Base-by-base conservation (phyloP, 2,797 vertebrate species). In the Poeciliopsis turneri region DNA sequence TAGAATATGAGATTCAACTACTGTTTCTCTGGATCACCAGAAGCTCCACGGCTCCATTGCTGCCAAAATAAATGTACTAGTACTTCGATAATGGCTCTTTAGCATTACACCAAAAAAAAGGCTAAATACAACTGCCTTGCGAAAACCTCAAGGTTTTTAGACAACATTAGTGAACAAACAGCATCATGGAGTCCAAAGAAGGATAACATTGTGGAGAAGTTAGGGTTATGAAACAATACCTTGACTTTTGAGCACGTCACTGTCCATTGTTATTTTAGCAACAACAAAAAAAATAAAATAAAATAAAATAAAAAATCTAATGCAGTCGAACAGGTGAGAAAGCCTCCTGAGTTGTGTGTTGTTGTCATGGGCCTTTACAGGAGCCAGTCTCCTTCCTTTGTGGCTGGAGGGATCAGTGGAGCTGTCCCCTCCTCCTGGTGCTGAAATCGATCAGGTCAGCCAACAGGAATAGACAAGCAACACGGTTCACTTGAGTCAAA, bases 401-500 rank as follows among this genome's bases (percentile, higher is more conserved):
- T 76, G 73, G 75, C 77, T 68, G 1, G 30, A 4, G 75, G 53
- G 77, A 77, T 78, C 4, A 77, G 74, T 77, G 90, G 83, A 80
- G 81, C 92, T 93, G 84, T 92, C 89, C 90, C 82, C 75, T 79
- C 43, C 78, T 81, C 43, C 1, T 78, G 90, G 92, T 94, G 80
- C 90, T 94, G 91, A 91, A 94, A 87, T 80, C 15, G 53, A 83
- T 57, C 76, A 75, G 47, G 5, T 55, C 78, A 5, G 5, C 68
- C 49, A 28, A 9, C 28, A 53, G 36, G 69, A 2, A 0, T 61
- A 45, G 78, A 70, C 6, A 39, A 30, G 66, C 39, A 76, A 12
- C 0, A 5, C 33, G 15, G 66, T 18, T 28, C 41, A n/a, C 66
- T 72, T 47, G 4, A n/a, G 2, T 70, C 49, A 74, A 72, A 61